Percentiles rank a stretch among this genome's conserved stretches.
These are phyloP conservation scores for Gymnarchus niloticus DNA, from an alignment of 2,113 vertebrate species.

Conservation along the genomic window DNA sequence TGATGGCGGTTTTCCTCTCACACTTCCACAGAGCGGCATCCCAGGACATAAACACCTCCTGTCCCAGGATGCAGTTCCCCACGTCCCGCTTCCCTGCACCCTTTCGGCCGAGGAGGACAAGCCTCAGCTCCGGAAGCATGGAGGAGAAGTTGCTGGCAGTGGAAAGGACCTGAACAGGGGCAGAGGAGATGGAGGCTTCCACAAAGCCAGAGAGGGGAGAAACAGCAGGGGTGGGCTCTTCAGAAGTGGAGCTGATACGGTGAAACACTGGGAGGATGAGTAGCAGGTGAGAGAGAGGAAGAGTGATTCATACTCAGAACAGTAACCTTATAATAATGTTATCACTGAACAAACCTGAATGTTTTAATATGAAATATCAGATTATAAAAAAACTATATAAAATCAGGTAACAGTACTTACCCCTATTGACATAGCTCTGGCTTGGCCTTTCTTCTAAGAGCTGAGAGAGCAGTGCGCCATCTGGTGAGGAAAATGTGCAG, in stretches of 20 bases:
- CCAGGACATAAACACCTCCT: conserved; percentile 42
- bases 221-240: neutral
- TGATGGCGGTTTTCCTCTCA: conserved; percentile 48
- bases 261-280: neutral
- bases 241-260: neutral
- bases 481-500: conserved; percentile 40
- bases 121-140: conserved; percentile 48
- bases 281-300: neutral
- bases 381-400: neutral
- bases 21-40: conserved; percentile 44
- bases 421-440: conserved; percentile 33
- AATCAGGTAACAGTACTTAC: conserved; percentile 46
- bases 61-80: conserved; percentile 58
- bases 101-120: conserved; percentile 58
- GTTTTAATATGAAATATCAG: neutral
- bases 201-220: neutral
- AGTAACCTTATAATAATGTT: neutral
- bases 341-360: neutral
- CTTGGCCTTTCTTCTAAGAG: conserved; percentile 34
- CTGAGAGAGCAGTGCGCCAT: conserved; percentile 59
- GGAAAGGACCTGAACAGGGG: neutral
- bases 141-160: conserved; percentile 10
- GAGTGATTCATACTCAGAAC: neutral
- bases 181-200: neutral
- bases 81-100: conserved; percentile 59